These are phyloP conservation scores for Tetheella fluctuosa DNA, from an alignment of 2,888 invertebrate genomes.

Conservation along the genomic window DNA sequence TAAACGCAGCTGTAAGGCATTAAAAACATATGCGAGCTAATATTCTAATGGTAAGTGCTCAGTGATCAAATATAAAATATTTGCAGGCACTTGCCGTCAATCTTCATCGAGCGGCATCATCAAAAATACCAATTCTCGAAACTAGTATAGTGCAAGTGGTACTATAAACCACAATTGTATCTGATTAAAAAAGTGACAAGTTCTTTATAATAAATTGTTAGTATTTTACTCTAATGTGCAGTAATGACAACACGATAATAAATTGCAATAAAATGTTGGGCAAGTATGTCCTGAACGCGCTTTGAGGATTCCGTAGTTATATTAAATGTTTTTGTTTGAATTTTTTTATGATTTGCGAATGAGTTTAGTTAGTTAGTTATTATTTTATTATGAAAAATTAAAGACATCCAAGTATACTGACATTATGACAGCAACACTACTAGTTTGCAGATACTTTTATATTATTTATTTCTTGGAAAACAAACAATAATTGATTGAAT, in stretches of 20 bases:
- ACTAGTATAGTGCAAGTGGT: background rate
- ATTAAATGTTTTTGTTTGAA: too few relatives aligned
- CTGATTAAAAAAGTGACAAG: background rate
- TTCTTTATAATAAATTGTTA: background rate
- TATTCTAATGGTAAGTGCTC: background rate
- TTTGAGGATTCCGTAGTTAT: background rate
- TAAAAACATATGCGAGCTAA: constrained; percentile 4
- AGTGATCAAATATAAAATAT: constrained; percentile 7
- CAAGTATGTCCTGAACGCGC: background rate
- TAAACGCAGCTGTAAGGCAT: constrained; percentile 7
- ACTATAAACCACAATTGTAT: background rate
- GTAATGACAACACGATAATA: background rate
- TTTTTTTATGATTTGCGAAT: too few relatives aligned
- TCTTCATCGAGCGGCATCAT: background rate
- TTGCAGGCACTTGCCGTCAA: background rate
- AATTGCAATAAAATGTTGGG: background rate
- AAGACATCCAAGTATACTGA: too few relatives aligned
- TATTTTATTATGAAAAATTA: too few relatives aligned
- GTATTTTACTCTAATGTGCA: background rate
- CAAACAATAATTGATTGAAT: too few relatives aligned
- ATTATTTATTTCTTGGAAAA: too few relatives aligned
- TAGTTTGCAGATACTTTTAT: too few relatives aligned
- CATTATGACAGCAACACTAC: too few relatives aligned
- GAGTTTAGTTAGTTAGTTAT: too few relatives aligned
- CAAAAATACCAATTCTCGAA: background rate